Evolutionary conservation across 2,113 vertebrate genomes (phyloP), one percentile per base, ranked within the genome.

Genomic region (Naja naja): DNA sequence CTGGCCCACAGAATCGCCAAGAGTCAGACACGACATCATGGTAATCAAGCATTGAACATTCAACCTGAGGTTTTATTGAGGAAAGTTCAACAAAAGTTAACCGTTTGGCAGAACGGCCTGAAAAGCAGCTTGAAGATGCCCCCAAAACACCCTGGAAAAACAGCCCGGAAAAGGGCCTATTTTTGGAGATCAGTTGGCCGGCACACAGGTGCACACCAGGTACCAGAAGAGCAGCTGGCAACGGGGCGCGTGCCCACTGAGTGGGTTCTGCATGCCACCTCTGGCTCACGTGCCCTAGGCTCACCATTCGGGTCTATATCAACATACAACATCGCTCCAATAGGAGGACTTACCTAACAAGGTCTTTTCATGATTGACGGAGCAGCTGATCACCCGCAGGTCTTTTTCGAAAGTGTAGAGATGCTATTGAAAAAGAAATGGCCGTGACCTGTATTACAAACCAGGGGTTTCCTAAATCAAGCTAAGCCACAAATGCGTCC

Each of bases 321-420:
- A 20, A 30, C 47, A 34, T 23, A 55, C 9, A 81, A 55, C 9
- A 54, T 56, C 45, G 14, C 11, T 43, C 9, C 5, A 43, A 91
- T 54, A 34, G 2, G 53, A 5, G 8, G 94, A 95, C 98, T 98
- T 98, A 99, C 99, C 99, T 94, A 99, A 95, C 94, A 99, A 97
- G 0, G 99, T 99, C 96, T 97, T 99, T 95, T 99, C 99, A 89
- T 94, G 97, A 97, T 99, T 99, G 94, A 99, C 92, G 0, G 99
- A 99, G 94, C 99, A 99, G 96, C 99, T 99, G 98, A 98, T 98
- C 94, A 99, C 97, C 94, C 94, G 97, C 89, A 99, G 97, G 95
- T 98, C 98, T 97, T 97, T 98, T 97, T 99, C 99, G 97, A 99
- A 99, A 27, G 98, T 97, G 97, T 99, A 99, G 88, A 99, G 97